Evolutionary conservation across 2,888 invertebrate species (phyloP), one percentile per base, ranked within the genome.

Genomic region (Amphipyra berbera): DNA sequence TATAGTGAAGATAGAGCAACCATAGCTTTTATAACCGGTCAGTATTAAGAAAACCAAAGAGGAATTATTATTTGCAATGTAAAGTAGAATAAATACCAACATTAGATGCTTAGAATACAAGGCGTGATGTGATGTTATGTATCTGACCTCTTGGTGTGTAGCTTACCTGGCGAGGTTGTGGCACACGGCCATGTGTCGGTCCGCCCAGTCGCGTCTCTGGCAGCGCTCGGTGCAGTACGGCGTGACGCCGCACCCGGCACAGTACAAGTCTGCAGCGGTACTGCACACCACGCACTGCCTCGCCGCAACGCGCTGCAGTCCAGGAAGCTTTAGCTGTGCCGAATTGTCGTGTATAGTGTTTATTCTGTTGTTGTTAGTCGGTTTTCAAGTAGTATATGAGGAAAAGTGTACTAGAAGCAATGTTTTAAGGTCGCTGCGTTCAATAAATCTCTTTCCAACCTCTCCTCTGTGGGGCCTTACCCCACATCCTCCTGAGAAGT

Each of bases 281-380:
- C 86, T 88, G 83, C 94, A 94, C 12, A 53, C 63, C 42, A 94
- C 87, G 83, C 94, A 94, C 88, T 88, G 91, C 59, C 91, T 90
- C 76, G 81, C 63, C 1, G 71, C 70, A 9, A 49, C 52, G 21
- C 71, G 73, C 79, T 78, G 79, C 41, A 72, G 72, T 52, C 69
- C 89, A 80, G 93, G 93, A 78, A 88, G 74, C 66, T 82, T 87
- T 77, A 81, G 83, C 91, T 92, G 78, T 71, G 75, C 68, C 61
- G 52, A 72, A 69, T 81, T 52, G 41, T 49, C 50, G 62, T 64
- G 70, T 66, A 53, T 48, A 52, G 68, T 61, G 61, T 65, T 56
- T 66, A 61, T 52, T 45, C 50, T 68, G 60, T 46, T 38, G 8
- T 30, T 15, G 14, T 35, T 10, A 35, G 1, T 42, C 14, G 6